A percentile compares a stretch with the other conserved stretches of the same genome.
Conservation (phyloP, 2,888 invertebrate species). For the Lithophane leautieri region DNA sequence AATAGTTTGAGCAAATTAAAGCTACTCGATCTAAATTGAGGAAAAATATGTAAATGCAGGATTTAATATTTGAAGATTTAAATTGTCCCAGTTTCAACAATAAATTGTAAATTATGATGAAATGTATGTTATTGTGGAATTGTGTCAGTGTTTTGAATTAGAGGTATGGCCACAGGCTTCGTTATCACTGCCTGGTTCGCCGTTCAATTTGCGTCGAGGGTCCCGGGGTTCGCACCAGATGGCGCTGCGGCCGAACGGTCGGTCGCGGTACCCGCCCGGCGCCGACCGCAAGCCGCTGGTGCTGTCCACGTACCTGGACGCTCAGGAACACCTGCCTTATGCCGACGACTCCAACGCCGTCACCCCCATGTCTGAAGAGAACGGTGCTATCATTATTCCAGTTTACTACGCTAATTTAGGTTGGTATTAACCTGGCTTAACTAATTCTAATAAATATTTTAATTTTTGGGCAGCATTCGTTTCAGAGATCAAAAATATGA, state of each 20-base stretch:
- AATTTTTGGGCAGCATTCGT: neutral
- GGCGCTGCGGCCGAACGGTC: constrained; percentile 95
- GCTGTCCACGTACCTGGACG: constrained; percentile 97
- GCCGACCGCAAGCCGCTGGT: constrained; percentile 98
- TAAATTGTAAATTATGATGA: constrained; percentile 38
- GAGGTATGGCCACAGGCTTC: constrained; percentile 93
- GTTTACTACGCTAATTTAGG: constrained; percentile 97
- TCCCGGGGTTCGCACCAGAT: constrained; percentile 98
- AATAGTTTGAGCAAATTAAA: constrained; percentile 64
- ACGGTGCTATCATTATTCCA: constrained; percentile 98
- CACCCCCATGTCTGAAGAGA: constrained; percentile 99
- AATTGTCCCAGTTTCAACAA: constrained; percentile 10
- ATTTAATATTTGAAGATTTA: constrained; percentile 15
- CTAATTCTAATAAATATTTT: neutral
- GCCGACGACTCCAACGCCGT: constrained; percentile 99
- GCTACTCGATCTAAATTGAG: constrained; percentile 87
- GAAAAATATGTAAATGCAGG: constrained; percentile 76
- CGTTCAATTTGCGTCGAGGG: constrained; percentile 97
- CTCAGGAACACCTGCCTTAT: constrained; percentile 98
- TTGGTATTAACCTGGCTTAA: constrained; percentile 71
- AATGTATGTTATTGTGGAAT: constrained; percentile 31
- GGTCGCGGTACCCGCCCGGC: constrained; percentile 94
- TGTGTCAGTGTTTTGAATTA: constrained; percentile 66
- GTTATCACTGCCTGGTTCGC: constrained; percentile 98
- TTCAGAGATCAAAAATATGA: neutral